Evolutionary conservation across 2,888 invertebrate genomes (phyloP).

Genomic region (Agriopis marginaria): DNA sequence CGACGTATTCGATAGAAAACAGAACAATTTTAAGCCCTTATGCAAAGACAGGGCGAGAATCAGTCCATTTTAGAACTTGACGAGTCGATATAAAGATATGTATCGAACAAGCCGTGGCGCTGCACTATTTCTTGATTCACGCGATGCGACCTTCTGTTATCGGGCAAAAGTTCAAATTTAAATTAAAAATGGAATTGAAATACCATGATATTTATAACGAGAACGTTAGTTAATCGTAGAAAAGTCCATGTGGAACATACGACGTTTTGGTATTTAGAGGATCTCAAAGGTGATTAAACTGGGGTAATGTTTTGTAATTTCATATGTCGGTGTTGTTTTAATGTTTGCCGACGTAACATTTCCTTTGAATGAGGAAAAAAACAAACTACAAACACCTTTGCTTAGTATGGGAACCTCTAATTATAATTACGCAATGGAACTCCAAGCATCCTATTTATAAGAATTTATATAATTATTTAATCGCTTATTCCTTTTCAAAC

Average conservation of each 20-base stretch:
- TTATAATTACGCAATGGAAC: conserved; percentile 1
- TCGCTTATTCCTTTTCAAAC: too few relatives aligned
- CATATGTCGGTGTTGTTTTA: conserved; percentile 42
- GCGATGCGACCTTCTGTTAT: conserved; percentile 11
- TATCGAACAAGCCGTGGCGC: background rate
- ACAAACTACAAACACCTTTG: conserved; percentile 34
- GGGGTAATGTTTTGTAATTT: conserved; percentile 40
- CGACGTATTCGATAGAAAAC: conserved; percentile 30
- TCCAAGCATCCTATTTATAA: background rate
- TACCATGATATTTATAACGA: background rate
- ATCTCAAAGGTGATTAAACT: conserved; percentile 43
- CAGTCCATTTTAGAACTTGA: background rate
- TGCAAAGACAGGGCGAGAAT: background rate
- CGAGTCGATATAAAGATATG: conserved; percentile 4
- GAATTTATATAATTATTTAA: background rate
- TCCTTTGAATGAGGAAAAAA: conserved; percentile 23
- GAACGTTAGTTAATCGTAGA: conserved; percentile 18
- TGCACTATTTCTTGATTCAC: conserved; percentile 15
- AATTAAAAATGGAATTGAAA: conserved; percentile 12
- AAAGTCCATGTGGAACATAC: conserved; percentile 25
- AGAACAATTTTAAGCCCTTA: conserved; percentile 32
- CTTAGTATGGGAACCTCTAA: background rate
- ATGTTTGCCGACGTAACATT: conserved; percentile 41
- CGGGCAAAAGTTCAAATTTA: conserved; percentile 9
- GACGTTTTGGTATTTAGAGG: conserved; percentile 35